phyloP scores from a whole-genome alignment of 92 coral and sea anemone species.

The Umimayanthus kanabou region DNA sequence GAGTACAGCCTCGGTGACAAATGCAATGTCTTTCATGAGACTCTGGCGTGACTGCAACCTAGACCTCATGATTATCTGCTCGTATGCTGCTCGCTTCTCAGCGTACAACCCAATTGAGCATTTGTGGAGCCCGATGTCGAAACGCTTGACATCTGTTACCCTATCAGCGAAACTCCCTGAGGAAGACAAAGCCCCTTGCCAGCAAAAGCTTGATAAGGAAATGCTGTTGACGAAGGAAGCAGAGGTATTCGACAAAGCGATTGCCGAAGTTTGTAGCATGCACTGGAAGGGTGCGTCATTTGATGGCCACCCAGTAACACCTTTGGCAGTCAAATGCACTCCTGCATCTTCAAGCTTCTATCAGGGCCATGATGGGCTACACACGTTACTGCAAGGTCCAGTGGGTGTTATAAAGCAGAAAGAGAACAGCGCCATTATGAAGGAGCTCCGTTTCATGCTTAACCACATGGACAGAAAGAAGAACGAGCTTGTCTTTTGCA shows the following conservation, averaged over 20 bases:
- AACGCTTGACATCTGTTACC: slow-evolving; percentile 46
- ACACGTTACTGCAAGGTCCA: slow-evolving; percentile 37
- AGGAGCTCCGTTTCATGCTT: slow-evolving; percentile 50
- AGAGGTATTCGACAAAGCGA: slow-evolving; percentile 50
- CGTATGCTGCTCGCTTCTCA: slow-evolving; percentile 57
- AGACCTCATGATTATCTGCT: slow-evolving; percentile 51
- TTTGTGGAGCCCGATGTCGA: slow-evolving; percentile 56
- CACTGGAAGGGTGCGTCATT: slow-evolving; percentile 55
- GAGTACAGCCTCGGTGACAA: slow-evolving; percentile 21
- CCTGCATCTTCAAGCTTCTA: too few species aligned
- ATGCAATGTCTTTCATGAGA: slow-evolving; percentile 41
- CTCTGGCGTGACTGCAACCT: slow-evolving; percentile 42
- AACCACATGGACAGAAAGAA: slow-evolving; percentile 51
- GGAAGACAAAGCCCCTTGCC: slow-evolving; percentile 43
- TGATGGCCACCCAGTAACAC: slow-evolving; percentile 47
- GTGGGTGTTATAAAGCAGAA: slow-evolving; percentile 9
- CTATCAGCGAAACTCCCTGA: slow-evolving; percentile 26
- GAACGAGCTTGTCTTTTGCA: slow-evolving; percentile 52
- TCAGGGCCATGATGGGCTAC: slow-evolving; percentile 21
- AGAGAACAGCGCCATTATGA: slow-evolving; percentile 23
- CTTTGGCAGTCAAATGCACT: slow-evolving; percentile 20
- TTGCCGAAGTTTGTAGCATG: slow-evolving; percentile 34
- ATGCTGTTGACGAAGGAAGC: slow-evolving; percentile 38
- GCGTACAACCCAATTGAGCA: slow-evolving; percentile 64
- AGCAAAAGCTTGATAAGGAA: slow-evolving; percentile 33